Evolutionary conservation across 2,113 vertebrate genomes (phyloP).

Genomic region (Nycticorax nycticorax): DNA sequence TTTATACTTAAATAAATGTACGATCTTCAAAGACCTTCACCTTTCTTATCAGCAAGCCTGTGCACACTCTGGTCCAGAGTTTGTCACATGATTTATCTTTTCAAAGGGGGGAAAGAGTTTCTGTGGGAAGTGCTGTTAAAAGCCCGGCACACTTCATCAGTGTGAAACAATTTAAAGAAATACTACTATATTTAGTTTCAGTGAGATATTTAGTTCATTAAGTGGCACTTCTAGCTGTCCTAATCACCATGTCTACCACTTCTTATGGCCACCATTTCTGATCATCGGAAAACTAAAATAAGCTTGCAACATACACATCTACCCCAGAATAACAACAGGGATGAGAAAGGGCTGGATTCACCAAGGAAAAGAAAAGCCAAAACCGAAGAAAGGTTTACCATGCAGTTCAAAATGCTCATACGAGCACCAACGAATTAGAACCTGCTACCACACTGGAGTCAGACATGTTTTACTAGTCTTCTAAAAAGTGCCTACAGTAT

Average conservation of each 20-base stretch:
- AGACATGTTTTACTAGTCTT: neutral
- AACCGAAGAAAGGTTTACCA: neutral
- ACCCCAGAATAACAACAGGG: neutral
- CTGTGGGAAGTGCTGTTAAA: neutral
- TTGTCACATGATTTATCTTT: neutral
- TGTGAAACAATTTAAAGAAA: constrained; percentile 1
- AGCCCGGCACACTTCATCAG: neutral
- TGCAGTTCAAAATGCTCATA: neutral
- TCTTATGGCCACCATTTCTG: neutral
- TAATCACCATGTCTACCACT: neutral
- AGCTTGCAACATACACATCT: neutral
- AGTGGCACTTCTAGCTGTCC: neutral
- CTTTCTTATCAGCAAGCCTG: neutral
- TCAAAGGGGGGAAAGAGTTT: neutral
- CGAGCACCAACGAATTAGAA: neutral
- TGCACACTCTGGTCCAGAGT: neutral
- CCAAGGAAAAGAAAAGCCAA: neutral
- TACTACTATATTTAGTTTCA: neutral
- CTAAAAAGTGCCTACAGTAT: neutral
- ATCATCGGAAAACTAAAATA: neutral
- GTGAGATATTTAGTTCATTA: neutral
- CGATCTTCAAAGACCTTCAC: neutral
- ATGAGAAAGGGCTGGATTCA: neutral
- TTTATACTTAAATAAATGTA: neutral
- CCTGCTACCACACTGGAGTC: neutral